Evolutionary conservation across 1,140 invertebrate genomes (phyloP), one percentile per base, ranked within the genome.

Genomic region (Bombus difficillimus): DNA sequence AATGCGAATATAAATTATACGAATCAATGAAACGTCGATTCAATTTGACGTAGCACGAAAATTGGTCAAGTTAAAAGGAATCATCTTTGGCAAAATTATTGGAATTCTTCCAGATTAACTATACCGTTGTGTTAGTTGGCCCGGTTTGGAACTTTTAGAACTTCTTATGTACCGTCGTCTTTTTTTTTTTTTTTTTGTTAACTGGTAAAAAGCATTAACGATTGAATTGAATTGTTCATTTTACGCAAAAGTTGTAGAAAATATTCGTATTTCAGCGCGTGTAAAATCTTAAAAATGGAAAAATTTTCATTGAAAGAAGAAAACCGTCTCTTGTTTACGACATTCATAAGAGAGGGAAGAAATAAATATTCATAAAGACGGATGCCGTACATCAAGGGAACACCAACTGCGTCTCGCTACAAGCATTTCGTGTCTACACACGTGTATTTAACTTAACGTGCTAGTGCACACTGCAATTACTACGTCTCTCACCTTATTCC

Each of bases 361-460:
- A 66, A 87, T 89, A 79, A 90, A 90, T 90, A 90, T 90, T 90
- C 88, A 89, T 87, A 81, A 84, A 76, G 76, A 87, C 62, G 64
- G 12, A 18, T 57, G 32, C 59, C n/a, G 34, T 64, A 71, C 78
- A 82, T 89, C 69, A 59, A 69, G 69, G 74, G 39, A 81, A 69
- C 85, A 72, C 82, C 78, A 84, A 87, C 85, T 82, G 77, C 81
- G 81, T 77, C 62, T 83, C 57, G 8, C 37, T 89, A 59, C 62
- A 73, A 79, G 77, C 59, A 80, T 75, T 84, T 75, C 88, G 15
- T 74, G 64, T 86, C 68, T 86, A 37, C 80, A 71, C 77, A 72
- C 86, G 62, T 69, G 76, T 81, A 85, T 89, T 89, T 90, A 81
- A 89, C 84, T 89, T 86, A 87, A 89, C 88, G 88, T 87, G 75